A percentile compares a stretch with the other conserved stretches of the same genome.
These are phyloP conservation scores for Vulpes ferrilata DNA, from an alignment of 2,113 vertebrate genomes.

Conservation along the genomic window DNA sequence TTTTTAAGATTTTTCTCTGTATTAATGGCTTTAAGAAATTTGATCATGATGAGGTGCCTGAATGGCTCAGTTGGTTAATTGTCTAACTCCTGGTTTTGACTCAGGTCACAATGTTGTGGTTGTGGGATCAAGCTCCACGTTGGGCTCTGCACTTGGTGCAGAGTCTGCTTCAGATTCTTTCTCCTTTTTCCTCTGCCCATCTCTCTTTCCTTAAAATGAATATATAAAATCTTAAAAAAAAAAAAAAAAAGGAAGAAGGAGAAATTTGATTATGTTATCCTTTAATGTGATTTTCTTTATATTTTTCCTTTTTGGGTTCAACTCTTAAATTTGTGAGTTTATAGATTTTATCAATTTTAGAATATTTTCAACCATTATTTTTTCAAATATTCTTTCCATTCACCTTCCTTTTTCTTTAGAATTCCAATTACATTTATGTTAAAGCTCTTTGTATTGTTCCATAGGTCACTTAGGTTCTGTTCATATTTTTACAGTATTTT, in stretches of 20 bases:
- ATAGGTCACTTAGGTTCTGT: not conserved
- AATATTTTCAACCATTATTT: slow-evolving; percentile 30
- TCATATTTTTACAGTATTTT: not conserved
- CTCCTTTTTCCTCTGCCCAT: too few species aligned
- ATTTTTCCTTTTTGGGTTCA: not conserved
- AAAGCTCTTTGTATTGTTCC: not conserved
- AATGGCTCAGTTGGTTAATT: too few species aligned
- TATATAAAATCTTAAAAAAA: too few species aligned
- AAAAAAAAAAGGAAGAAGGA: not conserved
- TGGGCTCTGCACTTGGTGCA: too few species aligned
- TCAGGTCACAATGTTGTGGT: too few species aligned
- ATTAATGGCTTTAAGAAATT: slow-evolving; percentile 44
- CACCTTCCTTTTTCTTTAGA: not conserved
- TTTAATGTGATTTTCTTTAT: not conserved
- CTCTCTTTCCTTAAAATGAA: too few species aligned
- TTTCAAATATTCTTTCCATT: not conserved
- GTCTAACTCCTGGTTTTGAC: too few species aligned
- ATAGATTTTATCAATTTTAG: not conserved
- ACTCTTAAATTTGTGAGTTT: slow-evolving; percentile 23
- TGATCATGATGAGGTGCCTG: not conserved
- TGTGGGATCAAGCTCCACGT: too few species aligned
- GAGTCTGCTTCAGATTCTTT: too few species aligned
- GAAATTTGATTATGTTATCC: not conserved
- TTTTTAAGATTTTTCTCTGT: not conserved
- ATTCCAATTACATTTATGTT: not conserved